Evolutionary conservation across 2,888 invertebrate genomes (phyloP).

Genomic region (Volucella bombylans): DNA sequence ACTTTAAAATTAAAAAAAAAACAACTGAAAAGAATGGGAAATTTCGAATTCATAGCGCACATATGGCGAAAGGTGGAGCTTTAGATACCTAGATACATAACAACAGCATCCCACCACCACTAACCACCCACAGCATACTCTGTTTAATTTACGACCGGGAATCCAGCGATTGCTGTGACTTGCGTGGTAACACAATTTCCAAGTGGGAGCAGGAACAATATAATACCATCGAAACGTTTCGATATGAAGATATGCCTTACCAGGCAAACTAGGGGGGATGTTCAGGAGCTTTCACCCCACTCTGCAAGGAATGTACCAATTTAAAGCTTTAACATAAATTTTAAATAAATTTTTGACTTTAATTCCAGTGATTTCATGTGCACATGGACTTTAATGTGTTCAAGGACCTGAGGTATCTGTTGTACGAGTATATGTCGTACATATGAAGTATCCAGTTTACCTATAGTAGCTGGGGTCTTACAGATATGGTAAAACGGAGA

Average conservation of each 20-base stretch:
- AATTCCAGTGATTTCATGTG: constrained; percentile 33
- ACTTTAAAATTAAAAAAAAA: constrained; percentile 42
- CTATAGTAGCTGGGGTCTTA: no score
- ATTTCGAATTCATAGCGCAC: constrained; percentile 65
- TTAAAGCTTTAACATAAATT: constrained; percentile 71
- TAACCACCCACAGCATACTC: constrained; percentile 53
- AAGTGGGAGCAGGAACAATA: constrained; percentile 67
- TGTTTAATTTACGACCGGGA: constrained; percentile 69
- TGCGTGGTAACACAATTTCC: constrained; percentile 62
- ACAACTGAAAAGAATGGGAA: constrained; percentile 2
- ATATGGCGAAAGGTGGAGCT: constrained; percentile 73
- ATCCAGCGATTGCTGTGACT: constrained; percentile 67
- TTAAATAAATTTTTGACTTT: constrained; percentile 58
- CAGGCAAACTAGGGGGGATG: constrained; percentile 8
- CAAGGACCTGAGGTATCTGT: constrained; percentile 48
- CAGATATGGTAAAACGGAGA: constrained; percentile 17
- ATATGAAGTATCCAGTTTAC: no score
- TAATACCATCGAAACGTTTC: constrained; percentile 52
- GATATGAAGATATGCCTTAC: constrained; percentile 40
- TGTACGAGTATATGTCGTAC: constrained; percentile 16
- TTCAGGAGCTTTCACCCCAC: constrained; percentile 37
- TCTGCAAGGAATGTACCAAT: constrained; percentile 26
- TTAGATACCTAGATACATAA: constrained; percentile 67
- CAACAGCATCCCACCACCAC: constrained; percentile 64
- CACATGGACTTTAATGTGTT: constrained; percentile 53